Evolutionary conservation across 1,140 invertebrate genomes (phyloP).

Genomic region (Bicyclus anynana): DNA sequence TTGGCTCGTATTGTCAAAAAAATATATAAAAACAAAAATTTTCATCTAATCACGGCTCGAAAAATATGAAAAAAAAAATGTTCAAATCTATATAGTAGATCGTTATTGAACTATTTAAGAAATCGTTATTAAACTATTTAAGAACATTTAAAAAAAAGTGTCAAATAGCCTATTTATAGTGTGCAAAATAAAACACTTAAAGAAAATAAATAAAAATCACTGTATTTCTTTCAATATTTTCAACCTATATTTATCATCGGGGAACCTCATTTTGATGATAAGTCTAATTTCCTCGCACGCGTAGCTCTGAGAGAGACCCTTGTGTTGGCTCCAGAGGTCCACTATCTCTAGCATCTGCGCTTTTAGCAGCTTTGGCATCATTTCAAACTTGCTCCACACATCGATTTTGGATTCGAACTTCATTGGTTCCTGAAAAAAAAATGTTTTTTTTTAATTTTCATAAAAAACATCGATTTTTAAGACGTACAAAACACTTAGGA

Average conservation of each 20-base stretch:
- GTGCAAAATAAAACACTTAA: too few relatives aligned
- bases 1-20: too few relatives aligned
- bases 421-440: conserved; percentile 45
- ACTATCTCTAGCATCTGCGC: conserved; percentile 57
- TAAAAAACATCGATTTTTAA: too few relatives aligned
- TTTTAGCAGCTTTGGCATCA: conserved; percentile 52
- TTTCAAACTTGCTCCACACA: conserved; percentile 53
- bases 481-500: too few relatives aligned
- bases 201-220: conserved; percentile 20
- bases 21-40: too few relatives aligned
- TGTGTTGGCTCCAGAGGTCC: conserved; percentile 42
- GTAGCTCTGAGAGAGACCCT: conserved; percentile 38
- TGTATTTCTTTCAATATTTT: conserved; percentile 67
- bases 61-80: too few relatives aligned
- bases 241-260: conserved; percentile 57
- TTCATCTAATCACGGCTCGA: too few relatives aligned
- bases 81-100: too few relatives aligned
- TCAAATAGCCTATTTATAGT: too few relatives aligned
- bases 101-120: too few relatives aligned
- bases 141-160: too few relatives aligned
- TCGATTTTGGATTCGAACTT: conserved; percentile 47
- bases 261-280: conserved; percentile 62
- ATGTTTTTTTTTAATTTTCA: background rate
- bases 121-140: too few relatives aligned
- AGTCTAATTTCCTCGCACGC: conserved; percentile 59